These are phyloP conservation scores for Neotoma lepida DNA, from an alignment of 2,113 vertebrate genomes.

Conservation along the genomic window DNA sequence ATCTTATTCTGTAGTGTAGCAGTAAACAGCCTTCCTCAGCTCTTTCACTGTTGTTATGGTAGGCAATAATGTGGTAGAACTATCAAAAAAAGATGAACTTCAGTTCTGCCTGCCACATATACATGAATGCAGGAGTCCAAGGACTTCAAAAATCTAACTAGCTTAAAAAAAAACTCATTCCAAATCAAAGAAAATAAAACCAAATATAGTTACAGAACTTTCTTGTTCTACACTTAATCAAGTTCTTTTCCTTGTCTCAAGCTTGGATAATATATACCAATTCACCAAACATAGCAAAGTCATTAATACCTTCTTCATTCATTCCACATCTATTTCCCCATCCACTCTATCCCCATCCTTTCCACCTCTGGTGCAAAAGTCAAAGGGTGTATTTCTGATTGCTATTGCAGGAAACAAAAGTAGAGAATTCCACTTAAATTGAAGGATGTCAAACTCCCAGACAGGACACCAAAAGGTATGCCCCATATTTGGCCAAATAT, in stretches of 20 bases:
- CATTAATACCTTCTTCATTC: constrained; percentile 33
- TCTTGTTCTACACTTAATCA: constrained; percentile 37
- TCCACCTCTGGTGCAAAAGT: no score
- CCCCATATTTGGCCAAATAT: constrained; percentile 14
- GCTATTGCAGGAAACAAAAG: constrained; percentile 73
- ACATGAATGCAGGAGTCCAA: background rate
- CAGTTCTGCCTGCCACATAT: no score
- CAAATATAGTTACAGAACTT: constrained; percentile 23
- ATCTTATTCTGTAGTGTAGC: background rate
- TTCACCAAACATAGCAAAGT: constrained; percentile 54
- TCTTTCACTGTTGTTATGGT: background rate
- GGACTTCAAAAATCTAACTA: background rate
- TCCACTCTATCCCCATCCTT: constrained; percentile 12
- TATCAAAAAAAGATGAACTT: background rate
- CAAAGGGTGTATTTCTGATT: no score
- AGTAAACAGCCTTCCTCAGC: background rate
- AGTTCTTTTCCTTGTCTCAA: constrained; percentile 12
- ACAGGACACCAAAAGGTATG: constrained; percentile 65
- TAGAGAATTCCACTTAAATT: constrained; percentile 64
- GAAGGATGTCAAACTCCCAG: constrained; percentile 59
- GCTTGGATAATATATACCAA: constrained; percentile 1
- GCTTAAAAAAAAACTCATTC: constrained; percentile 49
- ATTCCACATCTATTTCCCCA: constrained; percentile 51
- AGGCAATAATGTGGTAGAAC: background rate
- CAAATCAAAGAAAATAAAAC: constrained; percentile 15